phyloP scores from a whole-genome alignment of 1,140 invertebrate species.

The Trichomalopsis sarcophagae region DNA sequence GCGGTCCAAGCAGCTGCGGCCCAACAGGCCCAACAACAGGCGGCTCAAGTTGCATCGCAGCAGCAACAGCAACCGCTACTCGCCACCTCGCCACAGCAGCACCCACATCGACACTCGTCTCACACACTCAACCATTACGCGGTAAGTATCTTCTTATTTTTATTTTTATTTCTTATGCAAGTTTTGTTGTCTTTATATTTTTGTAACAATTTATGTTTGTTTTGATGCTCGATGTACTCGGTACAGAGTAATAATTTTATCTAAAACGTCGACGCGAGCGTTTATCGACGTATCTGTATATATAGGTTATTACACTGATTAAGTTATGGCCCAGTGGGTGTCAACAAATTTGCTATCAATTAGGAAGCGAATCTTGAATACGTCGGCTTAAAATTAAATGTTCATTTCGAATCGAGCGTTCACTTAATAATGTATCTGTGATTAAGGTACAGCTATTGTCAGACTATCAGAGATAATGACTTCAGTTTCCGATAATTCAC shows the following conservation, averaged over 20 bases:
- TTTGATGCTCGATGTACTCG: background rate
- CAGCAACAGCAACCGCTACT: conserved; percentile 73
- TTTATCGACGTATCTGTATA: no score
- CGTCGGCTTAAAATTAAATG: background rate
- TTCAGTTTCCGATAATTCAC: background rate
- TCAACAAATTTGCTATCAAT: conserved; percentile 6
- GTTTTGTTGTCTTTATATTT: background rate
- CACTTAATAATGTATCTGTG: conserved; percentile 15
- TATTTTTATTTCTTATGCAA: no score
- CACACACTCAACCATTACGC: conserved; percentile 71
- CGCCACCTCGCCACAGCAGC: conserved; percentile 73
- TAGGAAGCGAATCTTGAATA: conserved; percentile 7
- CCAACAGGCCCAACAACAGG: conserved; percentile 61
- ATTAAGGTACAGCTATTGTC: conserved; percentile 26
- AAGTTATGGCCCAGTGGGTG: no score
- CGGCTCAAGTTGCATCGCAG: conserved; percentile 63
- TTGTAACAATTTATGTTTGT: background rate
- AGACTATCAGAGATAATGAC: conserved; percentile 15
- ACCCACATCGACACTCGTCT: conserved; percentile 69
- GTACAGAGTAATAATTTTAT: no score
- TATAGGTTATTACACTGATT: no score
- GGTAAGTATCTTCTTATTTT: conserved; percentile 59
- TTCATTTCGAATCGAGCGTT: background rate
- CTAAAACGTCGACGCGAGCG: no score
- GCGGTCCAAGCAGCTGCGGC: conserved; percentile 61